Conservation (phyloP, 2,113 vertebrate genomes). For the Cacatua alba region DNA sequence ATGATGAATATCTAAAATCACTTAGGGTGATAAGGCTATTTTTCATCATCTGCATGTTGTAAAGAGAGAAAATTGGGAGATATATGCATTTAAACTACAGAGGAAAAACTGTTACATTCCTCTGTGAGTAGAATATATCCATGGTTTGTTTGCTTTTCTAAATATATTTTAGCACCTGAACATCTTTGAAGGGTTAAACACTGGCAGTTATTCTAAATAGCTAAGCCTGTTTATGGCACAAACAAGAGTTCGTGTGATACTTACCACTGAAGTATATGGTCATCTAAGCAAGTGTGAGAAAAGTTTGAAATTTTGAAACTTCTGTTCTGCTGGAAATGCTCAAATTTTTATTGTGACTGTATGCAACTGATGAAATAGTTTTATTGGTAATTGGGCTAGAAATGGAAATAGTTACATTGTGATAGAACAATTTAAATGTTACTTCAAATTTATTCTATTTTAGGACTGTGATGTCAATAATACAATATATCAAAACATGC, state of each 20-base stretch:
- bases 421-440: not conserved
- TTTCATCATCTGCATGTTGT: conserved; percentile 4
- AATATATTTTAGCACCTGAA: not conserved
- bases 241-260: not conserved
- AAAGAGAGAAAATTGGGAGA: not conserved
- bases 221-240: not conserved
- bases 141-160: not conserved
- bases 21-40: not conserved
- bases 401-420: not conserved
- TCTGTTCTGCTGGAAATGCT: not conserved
- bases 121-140: not conserved
- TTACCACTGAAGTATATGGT: not conserved
- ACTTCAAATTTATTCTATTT: not conserved
- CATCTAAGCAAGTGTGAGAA: not conserved
- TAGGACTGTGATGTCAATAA: not conserved
- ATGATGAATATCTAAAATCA: conserved; percentile 15
- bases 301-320: not conserved
- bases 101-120: not conserved
- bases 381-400: not conserved
- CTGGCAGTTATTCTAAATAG: not conserved
- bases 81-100: not conserved
- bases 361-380: not conserved
- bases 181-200: not conserved
- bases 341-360: not conserved
- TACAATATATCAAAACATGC: not conserved